A percentile compares a stretch with the other conserved stretches of the same genome.
Evolutionary conservation across 2,113 vertebrate species (phyloP).

Genomic region (Eptesicus fuscus): DNA sequence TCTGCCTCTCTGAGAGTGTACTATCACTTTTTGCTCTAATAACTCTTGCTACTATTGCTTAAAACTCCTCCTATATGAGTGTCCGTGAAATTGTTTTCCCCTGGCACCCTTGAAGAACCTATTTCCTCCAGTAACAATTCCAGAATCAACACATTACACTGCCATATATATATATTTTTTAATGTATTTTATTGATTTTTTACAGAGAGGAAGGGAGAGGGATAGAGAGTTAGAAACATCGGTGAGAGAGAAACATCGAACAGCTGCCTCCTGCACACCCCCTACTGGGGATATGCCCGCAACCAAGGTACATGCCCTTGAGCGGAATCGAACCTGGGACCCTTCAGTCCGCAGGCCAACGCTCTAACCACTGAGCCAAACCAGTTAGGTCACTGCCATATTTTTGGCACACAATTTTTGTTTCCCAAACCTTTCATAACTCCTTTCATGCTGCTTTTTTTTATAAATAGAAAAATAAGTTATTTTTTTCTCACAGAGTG

Average conservation of each 20-base stretch:
- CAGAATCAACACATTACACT: background rate
- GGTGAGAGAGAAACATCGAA: too few species aligned
- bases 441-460: background rate
- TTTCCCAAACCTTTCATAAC: background rate
- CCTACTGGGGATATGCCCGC: too few species aligned
- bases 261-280: too few species aligned
- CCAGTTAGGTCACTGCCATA: background rate
- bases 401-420: background rate
- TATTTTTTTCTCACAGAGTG: background rate
- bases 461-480: background rate
- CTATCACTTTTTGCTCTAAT: background rate
- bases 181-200: too few species aligned
- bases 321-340: too few species aligned
- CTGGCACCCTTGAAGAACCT: background rate
- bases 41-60: background rate
- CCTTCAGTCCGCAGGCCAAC: too few species aligned
- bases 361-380: too few species aligned
- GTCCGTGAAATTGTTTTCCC: background rate
- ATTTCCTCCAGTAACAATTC: background rate
- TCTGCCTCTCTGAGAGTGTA: background rate
- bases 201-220: too few species aligned
- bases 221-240: too few species aligned
- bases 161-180: background rate
- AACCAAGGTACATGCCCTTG: too few species aligned
- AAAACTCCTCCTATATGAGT: background rate